Evolutionary conservation across 2,113 vertebrate species (phyloP).

Genomic region (Tor tambroides): DNA sequence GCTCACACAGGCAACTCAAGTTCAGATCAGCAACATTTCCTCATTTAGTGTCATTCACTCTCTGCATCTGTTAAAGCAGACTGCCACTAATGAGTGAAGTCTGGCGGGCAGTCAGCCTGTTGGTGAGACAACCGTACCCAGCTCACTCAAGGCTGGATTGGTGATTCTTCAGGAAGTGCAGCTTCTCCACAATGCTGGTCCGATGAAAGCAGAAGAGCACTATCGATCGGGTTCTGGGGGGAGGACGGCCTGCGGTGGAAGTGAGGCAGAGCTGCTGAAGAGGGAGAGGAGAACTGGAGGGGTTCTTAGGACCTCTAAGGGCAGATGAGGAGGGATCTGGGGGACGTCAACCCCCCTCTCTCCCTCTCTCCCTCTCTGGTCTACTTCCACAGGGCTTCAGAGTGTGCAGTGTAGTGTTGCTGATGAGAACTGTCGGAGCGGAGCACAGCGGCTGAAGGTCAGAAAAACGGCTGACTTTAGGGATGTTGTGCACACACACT

Average conservation of each 20-base stretch:
- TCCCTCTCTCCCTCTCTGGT: constrained; percentile 54
- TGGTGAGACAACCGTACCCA: constrained; percentile 57
- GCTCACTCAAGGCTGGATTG: constrained; percentile 72
- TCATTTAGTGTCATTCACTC: neutral
- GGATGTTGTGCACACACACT: constrained; percentile 47
- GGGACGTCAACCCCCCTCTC: constrained; percentile 66
- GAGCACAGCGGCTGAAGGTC: constrained; percentile 65
- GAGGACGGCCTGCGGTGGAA: constrained; percentile 72
- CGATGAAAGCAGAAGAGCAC: constrained; percentile 84
- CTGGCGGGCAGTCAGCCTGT: constrained; percentile 39
- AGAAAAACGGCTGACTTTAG: constrained; percentile 59
- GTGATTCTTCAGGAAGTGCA: constrained; percentile 83
- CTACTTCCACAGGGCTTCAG: constrained; percentile 58
- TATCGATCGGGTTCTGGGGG: constrained; percentile 77
- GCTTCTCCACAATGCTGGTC: constrained; percentile 79
- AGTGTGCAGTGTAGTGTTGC: constrained; percentile 66
- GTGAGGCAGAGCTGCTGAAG: constrained; percentile 74
- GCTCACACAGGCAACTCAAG: neutral
- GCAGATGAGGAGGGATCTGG: constrained; percentile 24
- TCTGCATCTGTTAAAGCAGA: neutral
- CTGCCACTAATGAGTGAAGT: constrained; percentile 40
- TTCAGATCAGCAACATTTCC: neutral
- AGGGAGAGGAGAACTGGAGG: constrained; percentile 53
- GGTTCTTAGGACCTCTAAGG: constrained; percentile 42
- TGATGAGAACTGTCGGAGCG: constrained; percentile 74